phyloP scores from a whole-genome alignment of 2,797 vertebrate species.

The Micropoecilia bifurca region DNA sequence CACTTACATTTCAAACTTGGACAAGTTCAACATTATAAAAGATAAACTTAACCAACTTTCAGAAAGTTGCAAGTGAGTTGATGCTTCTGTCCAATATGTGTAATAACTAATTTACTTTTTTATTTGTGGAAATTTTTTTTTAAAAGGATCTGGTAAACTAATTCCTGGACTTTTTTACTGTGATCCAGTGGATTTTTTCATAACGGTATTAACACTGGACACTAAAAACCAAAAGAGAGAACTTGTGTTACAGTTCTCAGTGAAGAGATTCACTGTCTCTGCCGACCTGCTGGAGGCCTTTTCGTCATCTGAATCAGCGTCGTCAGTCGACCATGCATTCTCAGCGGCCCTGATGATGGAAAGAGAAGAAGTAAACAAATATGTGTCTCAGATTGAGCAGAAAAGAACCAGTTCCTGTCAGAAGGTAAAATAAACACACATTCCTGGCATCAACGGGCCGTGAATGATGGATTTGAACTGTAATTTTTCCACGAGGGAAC shows the following conservation, averaged over 20 bases:
- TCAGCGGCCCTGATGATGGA: conserved; percentile 32
- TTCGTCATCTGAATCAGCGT: conserved; percentile 35
- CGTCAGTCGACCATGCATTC: conserved; percentile 14
- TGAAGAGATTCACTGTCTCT: too few species aligned
- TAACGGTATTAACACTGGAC: neutral
- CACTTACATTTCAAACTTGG: neutral
- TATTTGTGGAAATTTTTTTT: too few species aligned
- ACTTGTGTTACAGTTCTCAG: neutral
- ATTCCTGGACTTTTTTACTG: neutral
- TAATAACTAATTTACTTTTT: neutral
- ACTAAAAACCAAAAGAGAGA: neutral
- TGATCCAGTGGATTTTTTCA: neutral
- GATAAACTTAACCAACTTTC: neutral
- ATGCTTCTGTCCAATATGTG: neutral
- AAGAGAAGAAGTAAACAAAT: rapidly evolving
- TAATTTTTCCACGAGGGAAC: neutral
- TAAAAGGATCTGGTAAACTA: neutral
- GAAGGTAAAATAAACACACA: neutral
- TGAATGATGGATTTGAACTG: neutral
- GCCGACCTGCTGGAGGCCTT: conserved; percentile 38
- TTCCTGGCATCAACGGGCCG: neutral
- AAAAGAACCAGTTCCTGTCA: neutral
- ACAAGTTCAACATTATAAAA: neutral
- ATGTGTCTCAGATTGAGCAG: neutral
- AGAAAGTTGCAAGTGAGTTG: neutral